These are phyloP conservation scores for Ornithorhynchus anatinus DNA, from an alignment of 2,113 vertebrate species.

Conservation along the genomic window DNA sequence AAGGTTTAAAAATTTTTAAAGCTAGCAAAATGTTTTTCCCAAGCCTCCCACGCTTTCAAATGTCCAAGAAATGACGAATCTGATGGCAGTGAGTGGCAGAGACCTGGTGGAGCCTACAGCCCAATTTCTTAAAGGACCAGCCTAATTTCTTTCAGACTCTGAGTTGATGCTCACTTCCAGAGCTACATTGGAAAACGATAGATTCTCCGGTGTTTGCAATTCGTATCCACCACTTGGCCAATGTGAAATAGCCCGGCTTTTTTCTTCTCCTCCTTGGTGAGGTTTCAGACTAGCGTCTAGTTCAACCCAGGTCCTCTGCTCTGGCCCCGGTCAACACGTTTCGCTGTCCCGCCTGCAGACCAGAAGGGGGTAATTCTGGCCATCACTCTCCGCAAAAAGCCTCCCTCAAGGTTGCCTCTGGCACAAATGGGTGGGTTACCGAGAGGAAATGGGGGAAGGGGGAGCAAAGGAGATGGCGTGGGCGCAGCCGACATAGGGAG, in stretches of 20 bases:
- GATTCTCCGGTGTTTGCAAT: no score
- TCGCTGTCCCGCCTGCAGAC: not conserved
- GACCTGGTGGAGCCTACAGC: not conserved
- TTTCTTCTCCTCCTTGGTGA: not conserved
- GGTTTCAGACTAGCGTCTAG: not conserved
- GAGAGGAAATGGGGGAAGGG: not conserved
- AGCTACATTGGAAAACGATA: no score
- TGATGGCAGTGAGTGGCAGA: not conserved
- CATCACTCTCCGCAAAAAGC: not conserved
- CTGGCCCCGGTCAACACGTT: not conserved
- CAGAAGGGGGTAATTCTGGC: no score
- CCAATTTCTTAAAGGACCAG: constrained; percentile 7
- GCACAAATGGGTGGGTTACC: not conserved
- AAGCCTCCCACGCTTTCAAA: not conserved
- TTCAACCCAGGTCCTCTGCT: not conserved
- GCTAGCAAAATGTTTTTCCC: constrained; percentile 25
- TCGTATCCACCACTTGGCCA: no score
- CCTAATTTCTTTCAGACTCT: constrained; percentile 11
- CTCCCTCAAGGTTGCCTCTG: not conserved
- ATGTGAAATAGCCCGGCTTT: no score
- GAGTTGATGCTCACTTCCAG: no score
- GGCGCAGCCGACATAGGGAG: no score
- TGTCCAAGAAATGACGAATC: not conserved
- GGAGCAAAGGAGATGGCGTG: not conserved
- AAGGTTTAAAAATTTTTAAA: not conserved